A percentile compares a stretch with the other conserved stretches of the same genome.
Conservation (phyloP, 2,113 vertebrate genomes). For the Ramphastos sulfuratus region DNA sequence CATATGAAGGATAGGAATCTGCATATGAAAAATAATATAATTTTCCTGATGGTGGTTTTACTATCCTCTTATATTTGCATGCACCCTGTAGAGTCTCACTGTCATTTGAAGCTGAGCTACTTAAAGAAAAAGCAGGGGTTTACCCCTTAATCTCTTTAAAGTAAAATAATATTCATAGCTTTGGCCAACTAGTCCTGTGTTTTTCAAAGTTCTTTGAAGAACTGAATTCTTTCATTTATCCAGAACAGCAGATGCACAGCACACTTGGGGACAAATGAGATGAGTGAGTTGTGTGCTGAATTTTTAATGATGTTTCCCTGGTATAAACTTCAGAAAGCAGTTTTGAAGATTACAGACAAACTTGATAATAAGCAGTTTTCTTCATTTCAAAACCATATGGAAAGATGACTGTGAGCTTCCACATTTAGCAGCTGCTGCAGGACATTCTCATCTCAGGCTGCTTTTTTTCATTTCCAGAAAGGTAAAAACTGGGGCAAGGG, state of each 20-base stretch:
- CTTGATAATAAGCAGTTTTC: slow-evolving; percentile 11
- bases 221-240: slow-evolving; percentile 42
- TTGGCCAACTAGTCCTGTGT: slow-evolving; percentile 14
- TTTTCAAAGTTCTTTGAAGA: slow-evolving; percentile 61
- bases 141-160: slow-evolving; percentile 45
- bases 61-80: slow-evolving; percentile 46
- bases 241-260: slow-evolving; percentile 45
- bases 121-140: slow-evolving; percentile 26
- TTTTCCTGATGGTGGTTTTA: slow-evolving; percentile 53
- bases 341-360: slow-evolving; percentile 58
- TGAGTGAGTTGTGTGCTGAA: slow-evolving; percentile 55
- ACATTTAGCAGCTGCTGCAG: not conserved
- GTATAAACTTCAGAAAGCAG: slow-evolving; percentile 51
- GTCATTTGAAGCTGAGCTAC: slow-evolving; percentile 25
- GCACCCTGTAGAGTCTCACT: slow-evolving; percentile 2
- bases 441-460: not conserved
- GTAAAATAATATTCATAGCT: slow-evolving; percentile 19
- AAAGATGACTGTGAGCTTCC: not conserved
- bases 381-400: not conserved
- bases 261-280: slow-evolving; percentile 58
- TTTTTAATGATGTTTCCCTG: slow-evolving; percentile 63
- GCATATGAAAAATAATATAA: slow-evolving; percentile 49
- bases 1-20: slow-evolving; percentile 49
- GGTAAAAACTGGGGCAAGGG: not conserved
- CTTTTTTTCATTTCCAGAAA: not conserved